These are phyloP conservation scores for Platyscapa corneri DNA, from an alignment of 1,140 invertebrate species.

Conservation along the genomic window DNA sequence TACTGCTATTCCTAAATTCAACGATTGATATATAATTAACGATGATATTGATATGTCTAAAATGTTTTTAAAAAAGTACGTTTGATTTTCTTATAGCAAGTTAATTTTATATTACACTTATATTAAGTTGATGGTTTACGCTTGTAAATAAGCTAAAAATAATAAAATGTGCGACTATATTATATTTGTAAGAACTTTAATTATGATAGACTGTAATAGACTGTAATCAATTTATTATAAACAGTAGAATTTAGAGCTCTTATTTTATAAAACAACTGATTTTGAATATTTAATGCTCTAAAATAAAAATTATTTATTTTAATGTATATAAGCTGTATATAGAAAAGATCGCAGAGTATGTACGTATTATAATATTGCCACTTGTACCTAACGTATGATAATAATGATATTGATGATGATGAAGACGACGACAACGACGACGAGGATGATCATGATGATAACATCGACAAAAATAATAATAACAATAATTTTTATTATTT, in stretches of 20 bases:
- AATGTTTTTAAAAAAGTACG: no score
- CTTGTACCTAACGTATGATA: constrained; percentile 42
- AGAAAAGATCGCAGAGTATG: constrained; percentile 54
- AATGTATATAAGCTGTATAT: constrained; percentile 68
- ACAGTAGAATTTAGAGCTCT: not conserved
- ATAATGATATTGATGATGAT: no score
- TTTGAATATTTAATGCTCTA: not conserved
- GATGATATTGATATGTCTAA: no score
- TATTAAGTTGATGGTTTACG: no score
- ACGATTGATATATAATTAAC: no score
- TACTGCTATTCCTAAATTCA: no score
- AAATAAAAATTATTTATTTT: constrained; percentile 62
- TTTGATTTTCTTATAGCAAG: not conserved
- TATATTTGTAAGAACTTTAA: not conserved
- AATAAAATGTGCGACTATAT: no score
- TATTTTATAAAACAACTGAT: not conserved
- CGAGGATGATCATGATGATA: no score
- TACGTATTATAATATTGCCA: constrained; percentile 62
- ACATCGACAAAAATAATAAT: constrained; percentile 42
- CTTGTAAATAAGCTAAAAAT: no score
- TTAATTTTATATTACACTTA: not conserved
- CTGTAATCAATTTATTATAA: not conserved
- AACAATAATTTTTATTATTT: not conserved
- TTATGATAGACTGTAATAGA: not conserved
- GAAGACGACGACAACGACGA: no score